Evolutionary conservation across 1,140 invertebrate genomes (phyloP), one percentile per base, ranked within the genome.

Genomic region (Tribolium castaneum): DNA sequence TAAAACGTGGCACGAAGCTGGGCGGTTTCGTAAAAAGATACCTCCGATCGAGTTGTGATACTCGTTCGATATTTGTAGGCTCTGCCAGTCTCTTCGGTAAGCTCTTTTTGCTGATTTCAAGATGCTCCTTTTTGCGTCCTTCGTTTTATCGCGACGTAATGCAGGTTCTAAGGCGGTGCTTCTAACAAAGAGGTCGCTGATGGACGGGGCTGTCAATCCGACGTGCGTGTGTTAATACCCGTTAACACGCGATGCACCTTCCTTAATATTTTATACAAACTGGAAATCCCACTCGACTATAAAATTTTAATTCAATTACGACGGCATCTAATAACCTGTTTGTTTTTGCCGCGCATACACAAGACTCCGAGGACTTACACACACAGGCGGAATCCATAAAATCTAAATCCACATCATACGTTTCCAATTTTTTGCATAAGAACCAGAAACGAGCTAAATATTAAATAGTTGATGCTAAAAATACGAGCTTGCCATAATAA

Each of bases 251-350:
- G 71, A 73, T 73, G 49, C 30, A 54, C 71, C 50, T 73, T 73
- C 71, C 50, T 73, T 73, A 73, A 73, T 73, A 73, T 73, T 73
- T 73, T 73, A 73, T 50, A 34, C 25, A 73, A 73, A 51, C 71
- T 73, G 49, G 71, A 73, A 73, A 73, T 73, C 71, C 71, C 71
- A 73, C 71, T 73, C 71, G 71, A n/a, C 49, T 25, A 22, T 52
- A 52, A 73, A 54, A 54, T 30, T 73, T 73, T 73, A 73, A 73
- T 73, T 73, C 71, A 73, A 73, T 73, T 73, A 73, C 49, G 52
- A 16, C 50, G 12, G 70, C 70, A 6, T 50, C 50, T 52, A 51
- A 72, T 72, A 72, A 72, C 50, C 71, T 25, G 52, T 34, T 30
- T 14, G 71, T 19, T 73, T 72, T 73, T 54, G 22, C 50, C 19